These are phyloP conservation scores for Acestrorhynchus altus DNA, from an alignment of 2,797 vertebrate species.

Conservation along the genomic window DNA sequence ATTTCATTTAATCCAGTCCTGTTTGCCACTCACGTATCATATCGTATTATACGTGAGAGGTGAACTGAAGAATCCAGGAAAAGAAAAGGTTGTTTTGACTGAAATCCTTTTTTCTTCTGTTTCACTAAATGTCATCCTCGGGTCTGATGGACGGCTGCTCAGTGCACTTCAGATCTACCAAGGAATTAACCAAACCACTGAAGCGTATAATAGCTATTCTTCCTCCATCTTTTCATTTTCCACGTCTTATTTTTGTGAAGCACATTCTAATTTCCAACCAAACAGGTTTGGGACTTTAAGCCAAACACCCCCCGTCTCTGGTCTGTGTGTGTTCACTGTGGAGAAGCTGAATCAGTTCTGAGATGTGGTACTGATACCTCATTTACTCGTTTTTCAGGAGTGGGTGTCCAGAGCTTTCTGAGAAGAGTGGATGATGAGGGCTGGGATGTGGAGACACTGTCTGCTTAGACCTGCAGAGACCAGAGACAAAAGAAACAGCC, in stretches of 20 bases:
- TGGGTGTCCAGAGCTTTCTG: constrained; percentile 5
- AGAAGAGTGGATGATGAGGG: background rate
- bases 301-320: constrained; percentile 24
- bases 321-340: constrained; percentile 1
- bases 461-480: constrained; percentile 22
- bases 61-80: background rate
- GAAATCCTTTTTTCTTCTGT: constrained; percentile 15
- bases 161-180: constrained; percentile 20
- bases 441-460: constrained; percentile 2
- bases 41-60: background rate
- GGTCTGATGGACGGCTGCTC: background rate
- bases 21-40: no score
- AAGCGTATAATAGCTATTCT: constrained; percentile 34
- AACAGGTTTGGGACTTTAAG: constrained; percentile 29
- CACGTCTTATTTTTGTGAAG: constrained; percentile 29
- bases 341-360: constrained; percentile 18
- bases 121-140: constrained; percentile 8
- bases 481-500: constrained; percentile 4
- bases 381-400: constrained; percentile 27
- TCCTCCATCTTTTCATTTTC: constrained; percentile 20
- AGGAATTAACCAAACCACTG: constrained; percentile 46
- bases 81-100: background rate
- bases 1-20: no score
- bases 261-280: constrained; percentile 27
- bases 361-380: constrained; percentile 31